Evolutionary conservation across 1,140 invertebrate species (phyloP), one percentile per base, ranked within the genome.

Genomic region (Micrasema minimum): DNA sequence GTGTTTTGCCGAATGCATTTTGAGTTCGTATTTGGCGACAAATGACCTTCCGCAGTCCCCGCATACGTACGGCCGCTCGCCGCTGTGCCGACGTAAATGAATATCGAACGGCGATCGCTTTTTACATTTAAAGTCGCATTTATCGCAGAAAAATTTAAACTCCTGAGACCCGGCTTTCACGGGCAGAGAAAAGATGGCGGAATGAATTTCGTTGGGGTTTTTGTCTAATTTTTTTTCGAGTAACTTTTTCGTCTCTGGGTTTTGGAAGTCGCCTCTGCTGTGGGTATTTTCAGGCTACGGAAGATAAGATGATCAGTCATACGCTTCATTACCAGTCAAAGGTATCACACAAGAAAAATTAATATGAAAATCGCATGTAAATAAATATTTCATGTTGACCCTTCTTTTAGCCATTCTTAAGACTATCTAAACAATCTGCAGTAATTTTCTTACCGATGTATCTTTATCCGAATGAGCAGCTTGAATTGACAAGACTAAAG

Each of bases 51-150:
- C 23, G 55, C 72, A 74, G 14, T 61, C 26, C 14, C 51, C 35
- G 41, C 72, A 74, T 7, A 12, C 12, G 16, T 45, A 70, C 1
- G 72, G 72, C 12, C 66, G 55, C 18, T 66, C 53, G 6, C 67
- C 67, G 1, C 18, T 43, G 55, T 74, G 72, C 11, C 72, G 14
- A 7, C 72, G 64, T 22, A 66, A 2, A 20, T 74, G 72, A 9
- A 74, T 74, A 14, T 74, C 72, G 26, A 74, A 74, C n/a, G 72
- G 50, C 7, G 66, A 43, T 16, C 50, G 55, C 35, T 70, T 70
- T 18, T 38, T 48, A 10, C 51, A 74, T 26, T 62, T 69, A 23
- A 74, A 74, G 14, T 74, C 62, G 23, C 72, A 74, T 12, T 46
- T 55, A 14, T 74, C 72, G 35, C 72, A 74, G 31, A 61, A 74